Evolutionary conservation across 2,888 invertebrate species (phyloP), one percentile per base, ranked within the genome.

Genomic region (Coecobrya sp.): DNA sequence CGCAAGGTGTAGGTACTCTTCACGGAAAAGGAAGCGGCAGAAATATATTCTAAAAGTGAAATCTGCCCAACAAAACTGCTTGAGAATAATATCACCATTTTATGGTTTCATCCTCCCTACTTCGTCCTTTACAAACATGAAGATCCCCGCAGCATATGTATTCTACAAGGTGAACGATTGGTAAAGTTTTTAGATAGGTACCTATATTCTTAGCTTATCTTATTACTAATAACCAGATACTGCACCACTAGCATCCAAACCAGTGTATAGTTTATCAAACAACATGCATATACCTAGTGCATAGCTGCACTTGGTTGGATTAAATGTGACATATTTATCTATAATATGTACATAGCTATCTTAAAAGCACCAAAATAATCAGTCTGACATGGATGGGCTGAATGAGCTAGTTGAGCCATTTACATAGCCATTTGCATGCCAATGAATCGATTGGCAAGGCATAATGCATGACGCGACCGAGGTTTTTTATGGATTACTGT

Each of bases 381-480:
- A 13, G 27, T 27, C n/a, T 85, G 42, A 55, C 86, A 73, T 36
- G 49, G 11, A 82, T 55, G 82, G 70, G n/a, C 49, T 55, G 82
- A 82, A 89, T 89, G 84, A 85, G 73, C 42, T 86, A 76, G 49
- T 86, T 19, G 52, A 85, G 52, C 42, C 86, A 91, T 91, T 86
- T 91, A 86, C 86, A 86, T 91, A 86, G 13, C 91, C 91, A 91
- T 91, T 91, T 91, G 91, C 91, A 91, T 91, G 65, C 79, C 91
- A 91, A 91, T 91, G 91, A 91, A 91, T 91, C 91, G 91, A 91
- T 91, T 86, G 79, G 45, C 22, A 68, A 30, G 55, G 59, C 89
- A 42, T 89, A 89, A 89, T 84, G 73, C 22, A 82, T 42, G 89
- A 45, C 42, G 73, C 68, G n/a, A 36, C 25, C 49, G 59, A 68